Percentiles rank a stretch among this genome's conserved stretches.
These are phyloP conservation scores for Gymnothorax reevesii DNA, from an alignment of 2,797 vertebrate genomes.

Conservation along the genomic window DNA sequence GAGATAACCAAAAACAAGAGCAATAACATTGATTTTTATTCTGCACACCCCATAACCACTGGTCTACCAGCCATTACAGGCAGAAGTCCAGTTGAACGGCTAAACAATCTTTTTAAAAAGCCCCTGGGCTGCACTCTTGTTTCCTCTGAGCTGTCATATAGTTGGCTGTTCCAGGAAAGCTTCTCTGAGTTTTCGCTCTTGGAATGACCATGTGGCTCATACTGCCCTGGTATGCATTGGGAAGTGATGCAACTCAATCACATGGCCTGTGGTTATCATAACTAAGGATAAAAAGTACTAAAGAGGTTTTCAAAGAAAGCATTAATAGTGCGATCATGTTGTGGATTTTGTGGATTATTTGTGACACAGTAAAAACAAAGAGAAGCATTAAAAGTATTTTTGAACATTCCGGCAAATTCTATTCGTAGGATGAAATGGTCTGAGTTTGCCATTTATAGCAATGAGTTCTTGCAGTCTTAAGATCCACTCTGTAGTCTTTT, in stretches of 20 bases:
- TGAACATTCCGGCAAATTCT: no score
- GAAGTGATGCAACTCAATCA: not conserved
- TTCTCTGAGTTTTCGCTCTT: not conserved
- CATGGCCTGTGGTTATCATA: not conserved
- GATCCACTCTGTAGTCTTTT: not conserved
- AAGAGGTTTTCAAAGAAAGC: not conserved
- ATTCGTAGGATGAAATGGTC: not conserved
- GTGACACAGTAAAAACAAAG: not conserved
- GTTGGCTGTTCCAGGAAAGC: not conserved
- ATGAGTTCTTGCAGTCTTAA: not conserved
- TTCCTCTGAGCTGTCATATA: not conserved
- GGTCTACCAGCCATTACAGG: not conserved
- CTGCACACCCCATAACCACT: not conserved
- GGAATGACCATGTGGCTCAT: not conserved
- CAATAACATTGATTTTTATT: conserved; percentile 9
- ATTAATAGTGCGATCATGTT: not conserved
- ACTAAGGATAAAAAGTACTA: not conserved
- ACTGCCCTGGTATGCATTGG: not conserved
- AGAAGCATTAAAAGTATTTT: not conserved
- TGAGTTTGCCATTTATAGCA: not conserved
- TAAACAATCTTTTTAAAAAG: not conserved
- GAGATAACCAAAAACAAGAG: conserved; percentile 15
- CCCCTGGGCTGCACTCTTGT: not conserved
- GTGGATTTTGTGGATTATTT: not conserved
- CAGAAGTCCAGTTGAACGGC: not conserved